Evolutionary conservation across 2,888 invertebrate species (phyloP).

Genomic region (Diarsia brunnea): DNA sequence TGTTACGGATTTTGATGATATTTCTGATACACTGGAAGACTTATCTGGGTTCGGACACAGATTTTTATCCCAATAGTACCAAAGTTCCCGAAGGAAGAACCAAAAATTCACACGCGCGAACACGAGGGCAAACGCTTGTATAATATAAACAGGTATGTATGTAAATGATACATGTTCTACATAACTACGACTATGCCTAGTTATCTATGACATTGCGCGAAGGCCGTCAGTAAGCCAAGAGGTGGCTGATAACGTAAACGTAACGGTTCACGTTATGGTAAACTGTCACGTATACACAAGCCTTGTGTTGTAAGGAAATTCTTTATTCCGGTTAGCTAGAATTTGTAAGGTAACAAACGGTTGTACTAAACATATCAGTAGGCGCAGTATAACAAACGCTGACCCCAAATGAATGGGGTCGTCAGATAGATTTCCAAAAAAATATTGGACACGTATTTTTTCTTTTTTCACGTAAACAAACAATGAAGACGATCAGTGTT

Average conservation of each 20-base stretch:
- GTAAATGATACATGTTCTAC: constrained; percentile 32
- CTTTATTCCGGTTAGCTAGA: neutral
- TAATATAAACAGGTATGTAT: constrained; percentile 1
- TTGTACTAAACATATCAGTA: neutral
- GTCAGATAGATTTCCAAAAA: too few relatives aligned
- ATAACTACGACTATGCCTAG: constrained; percentile 21
- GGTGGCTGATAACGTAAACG: constrained; percentile 48
- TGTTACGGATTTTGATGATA: neutral
- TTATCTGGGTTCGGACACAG: neutral
- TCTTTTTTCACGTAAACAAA: too few relatives aligned
- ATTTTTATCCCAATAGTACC: neutral
- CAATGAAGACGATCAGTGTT: too few relatives aligned
- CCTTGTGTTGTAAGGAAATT: neutral
- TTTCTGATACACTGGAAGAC: neutral
- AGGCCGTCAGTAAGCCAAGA: constrained; percentile 59
- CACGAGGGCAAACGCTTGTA: neutral
- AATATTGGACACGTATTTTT: too few relatives aligned
- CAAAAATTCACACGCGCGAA: neutral
- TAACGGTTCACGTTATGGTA: constrained; percentile 31
- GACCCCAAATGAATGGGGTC: too few relatives aligned
- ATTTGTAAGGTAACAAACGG: neutral
- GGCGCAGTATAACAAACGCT: too few relatives aligned
- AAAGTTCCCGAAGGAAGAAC: neutral
- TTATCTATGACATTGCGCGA: constrained; percentile 57
- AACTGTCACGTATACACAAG: constrained; percentile 45